Percentiles rank a stretch among this genome's conserved stretches.
phyloP scores from a whole-genome alignment of 2,888 invertebrate species.

The Athalia circularis region DNA sequence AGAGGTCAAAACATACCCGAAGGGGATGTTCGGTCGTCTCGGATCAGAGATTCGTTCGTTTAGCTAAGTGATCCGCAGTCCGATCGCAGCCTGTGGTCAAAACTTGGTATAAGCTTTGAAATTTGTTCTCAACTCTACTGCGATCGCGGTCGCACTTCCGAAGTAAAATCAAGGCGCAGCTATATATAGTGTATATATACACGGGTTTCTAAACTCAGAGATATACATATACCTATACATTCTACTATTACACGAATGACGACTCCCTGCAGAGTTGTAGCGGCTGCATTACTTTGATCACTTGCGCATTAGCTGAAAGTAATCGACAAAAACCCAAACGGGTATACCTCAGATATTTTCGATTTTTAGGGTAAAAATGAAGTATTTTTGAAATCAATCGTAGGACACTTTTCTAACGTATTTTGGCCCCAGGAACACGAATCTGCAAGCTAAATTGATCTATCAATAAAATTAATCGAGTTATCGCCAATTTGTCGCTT shows the following conservation, averaged over 20 bases:
- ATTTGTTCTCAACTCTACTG: conserved; percentile 30
- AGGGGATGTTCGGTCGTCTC: conserved; percentile 37
- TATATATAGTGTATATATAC: conserved; percentile 21
- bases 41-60: conserved; percentile 47
- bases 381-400: too few species aligned
- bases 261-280: not conserved
- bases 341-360: too few species aligned
- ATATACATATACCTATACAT: too few species aligned
- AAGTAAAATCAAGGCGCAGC: not conserved
- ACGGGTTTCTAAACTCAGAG: conserved; percentile 8
- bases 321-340: too few species aligned
- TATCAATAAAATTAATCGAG: too few species aligned
- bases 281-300: conserved; percentile 29
- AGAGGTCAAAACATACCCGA: not conserved
- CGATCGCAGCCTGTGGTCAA: conserved; percentile 17
- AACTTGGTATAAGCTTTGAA: conserved; percentile 46
- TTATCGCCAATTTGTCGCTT: too few species aligned
- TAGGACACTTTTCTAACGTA: too few species aligned
- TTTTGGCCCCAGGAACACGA: too few species aligned
- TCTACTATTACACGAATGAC: conserved; percentile 15
- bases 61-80: conserved; percentile 34
- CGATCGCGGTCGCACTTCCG: conserved; percentile 36
- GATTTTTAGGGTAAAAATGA: too few species aligned
- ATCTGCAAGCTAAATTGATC: too few species aligned
- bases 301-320: conserved; percentile 24